Base-by-base conservation (phyloP, 1,140 invertebrate genomes). In the Hetaerina americana region DNA sequence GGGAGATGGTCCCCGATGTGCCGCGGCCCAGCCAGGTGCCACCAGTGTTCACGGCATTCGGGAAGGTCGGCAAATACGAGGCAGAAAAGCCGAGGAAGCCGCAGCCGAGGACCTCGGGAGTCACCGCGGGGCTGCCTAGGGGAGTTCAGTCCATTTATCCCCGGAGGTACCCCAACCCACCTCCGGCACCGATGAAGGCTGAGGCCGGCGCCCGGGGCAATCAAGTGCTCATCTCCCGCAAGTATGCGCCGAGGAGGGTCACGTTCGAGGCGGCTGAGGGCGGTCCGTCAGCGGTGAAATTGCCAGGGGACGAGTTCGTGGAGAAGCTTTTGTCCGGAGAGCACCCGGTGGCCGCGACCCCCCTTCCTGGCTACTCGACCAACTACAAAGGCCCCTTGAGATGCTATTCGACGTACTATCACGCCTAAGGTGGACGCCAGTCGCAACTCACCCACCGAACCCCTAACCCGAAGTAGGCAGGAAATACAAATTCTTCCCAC, bases 1-100 rank as follows among this genome's bases (percentile, higher is more conserved):
- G 91, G 91, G 89, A 92, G 80, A 91, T 91, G 84, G 89, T 91
- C 78, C 91, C 92, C 74, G 88, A 86, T 79, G 91, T 93, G 75
- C 90, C 92, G 73, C 84, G 92, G 74, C 91, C 92, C 74, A 91
- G 90, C 76, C 85, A 92, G 78, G 87, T 93, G 73, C 87, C 90
- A 69, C 89, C 91, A 79, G 90, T 90, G 66, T 86, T 92, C 79
- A 92, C 91, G 73, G 91, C 91, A 69, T 92, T 89, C 84, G 91
- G 91, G 2, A 57, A 57, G 22, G 40, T 12, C 15, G 40, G 40
- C 40, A 57, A 57, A 57, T 57, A 57, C 40, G 40, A n/a, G 15
- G 40, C 15, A 3, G 40, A 57, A 18, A 57, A 12, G 10, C n/a
- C n/a, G n/a, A 57, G 40, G 40, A 57, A 57, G 22, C 40, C 40